Evolutionary conservation across 2,113 vertebrate species (phyloP).

Genomic region (Mesembrinibis cayennensis): DNA sequence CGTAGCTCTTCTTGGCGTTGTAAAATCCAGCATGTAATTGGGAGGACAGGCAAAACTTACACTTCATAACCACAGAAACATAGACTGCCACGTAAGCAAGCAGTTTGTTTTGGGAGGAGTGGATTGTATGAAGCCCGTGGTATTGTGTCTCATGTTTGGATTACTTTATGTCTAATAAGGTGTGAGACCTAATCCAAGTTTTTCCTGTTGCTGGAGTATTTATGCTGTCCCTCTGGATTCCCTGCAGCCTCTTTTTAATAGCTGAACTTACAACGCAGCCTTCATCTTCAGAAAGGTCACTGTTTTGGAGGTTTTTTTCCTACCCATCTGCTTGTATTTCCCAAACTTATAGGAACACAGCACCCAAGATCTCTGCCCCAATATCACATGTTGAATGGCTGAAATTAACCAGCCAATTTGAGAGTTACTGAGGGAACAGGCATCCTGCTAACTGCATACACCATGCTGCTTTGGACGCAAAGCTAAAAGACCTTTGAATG

Average conservation of each 20-base stretch:
- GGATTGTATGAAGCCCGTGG: background rate
- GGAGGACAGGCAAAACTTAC: background rate
- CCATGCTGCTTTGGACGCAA: background rate
- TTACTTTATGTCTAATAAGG: background rate
- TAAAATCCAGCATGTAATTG: background rate
- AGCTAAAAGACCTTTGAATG: background rate
- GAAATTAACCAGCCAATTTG: background rate
- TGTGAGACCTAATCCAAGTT: background rate
- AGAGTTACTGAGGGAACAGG: background rate
- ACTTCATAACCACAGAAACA: background rate
- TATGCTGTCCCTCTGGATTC: background rate
- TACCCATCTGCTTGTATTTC: background rate
- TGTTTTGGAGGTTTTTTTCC: background rate
- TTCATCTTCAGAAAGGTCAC: background rate
- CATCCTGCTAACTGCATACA: background rate
- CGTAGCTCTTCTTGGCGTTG: background rate
- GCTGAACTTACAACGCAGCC: background rate
- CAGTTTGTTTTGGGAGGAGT: background rate
- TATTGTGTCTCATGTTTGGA: background rate
- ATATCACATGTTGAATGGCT: background rate
- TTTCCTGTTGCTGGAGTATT: background rate
- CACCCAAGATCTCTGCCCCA: background rate
- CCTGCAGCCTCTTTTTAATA: background rate
- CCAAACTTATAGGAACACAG: background rate
- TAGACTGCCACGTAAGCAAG: background rate